Percentiles rank a stretch among this genome's conserved stretches.
phyloP scores from a whole-genome alignment of 2,113 vertebrate species.

The Taxidea taxus region DNA sequence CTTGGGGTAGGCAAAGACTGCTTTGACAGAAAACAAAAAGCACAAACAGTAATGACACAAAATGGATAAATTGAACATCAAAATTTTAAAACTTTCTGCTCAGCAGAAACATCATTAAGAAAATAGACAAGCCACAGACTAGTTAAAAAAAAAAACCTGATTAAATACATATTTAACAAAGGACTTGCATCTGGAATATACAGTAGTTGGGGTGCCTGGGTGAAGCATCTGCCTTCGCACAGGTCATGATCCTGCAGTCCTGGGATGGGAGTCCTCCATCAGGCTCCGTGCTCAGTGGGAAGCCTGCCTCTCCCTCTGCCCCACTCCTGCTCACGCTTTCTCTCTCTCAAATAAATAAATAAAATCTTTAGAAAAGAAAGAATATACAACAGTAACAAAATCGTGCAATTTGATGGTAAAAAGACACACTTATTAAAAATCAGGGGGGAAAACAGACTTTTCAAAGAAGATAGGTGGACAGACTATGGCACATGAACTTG shows the following conservation, averaged over 20 bases:
- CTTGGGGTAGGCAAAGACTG: background rate
- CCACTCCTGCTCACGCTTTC: no score
- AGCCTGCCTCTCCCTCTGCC: no score
- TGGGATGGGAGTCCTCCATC: no score
- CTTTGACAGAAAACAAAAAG: constrained; percentile 7
- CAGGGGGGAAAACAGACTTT: background rate
- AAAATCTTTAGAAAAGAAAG: no score
- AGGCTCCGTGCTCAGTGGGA: no score
- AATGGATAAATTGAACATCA: background rate
- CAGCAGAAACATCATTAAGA: background rate
- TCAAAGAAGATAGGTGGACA: background rate
- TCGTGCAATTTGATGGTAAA: background rate
- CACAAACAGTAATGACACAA: background rate
- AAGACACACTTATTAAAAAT: background rate
- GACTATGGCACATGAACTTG: background rate
- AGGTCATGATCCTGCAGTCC: no score
- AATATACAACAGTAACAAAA: background rate
- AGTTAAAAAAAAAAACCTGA: background rate
- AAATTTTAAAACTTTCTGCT: background rate
- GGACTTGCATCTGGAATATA: background rate
- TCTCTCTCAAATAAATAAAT: no score
- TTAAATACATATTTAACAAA: background rate
- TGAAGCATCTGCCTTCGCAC: no score
- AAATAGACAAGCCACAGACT: background rate
- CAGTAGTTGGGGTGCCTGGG: background rate